phyloP scores from a whole-genome alignment of 2,113 vertebrate species.

The Orthonyx spaldingii region DNA sequence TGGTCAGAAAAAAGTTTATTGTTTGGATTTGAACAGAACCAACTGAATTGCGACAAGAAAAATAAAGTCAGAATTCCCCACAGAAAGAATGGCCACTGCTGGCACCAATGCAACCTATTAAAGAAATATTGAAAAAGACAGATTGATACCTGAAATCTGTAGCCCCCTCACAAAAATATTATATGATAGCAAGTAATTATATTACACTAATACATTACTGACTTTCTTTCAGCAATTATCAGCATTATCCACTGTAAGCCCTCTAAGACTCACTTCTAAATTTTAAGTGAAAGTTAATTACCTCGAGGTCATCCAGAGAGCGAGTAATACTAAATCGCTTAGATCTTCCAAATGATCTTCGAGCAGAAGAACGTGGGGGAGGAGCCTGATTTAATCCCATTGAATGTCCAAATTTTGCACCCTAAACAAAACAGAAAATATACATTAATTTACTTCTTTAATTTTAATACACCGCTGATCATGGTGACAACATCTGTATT shows the following conservation, averaged over 20 bases:
- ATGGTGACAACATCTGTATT: not conserved
- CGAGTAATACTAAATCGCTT: constrained; percentile 88
- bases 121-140: not conserved
- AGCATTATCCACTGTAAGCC: not conserved
- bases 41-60: not conserved
- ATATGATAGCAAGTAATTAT: not conserved
- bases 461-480: not conserved
- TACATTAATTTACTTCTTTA: not conserved
- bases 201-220: not conserved
- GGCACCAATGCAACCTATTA: not conserved
- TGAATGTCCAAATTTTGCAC: constrained; percentile 77
- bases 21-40: not conserved
- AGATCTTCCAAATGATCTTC: constrained; percentile 87
- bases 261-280: not conserved
- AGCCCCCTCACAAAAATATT: not conserved
- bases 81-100: not conserved
- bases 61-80: not conserved
- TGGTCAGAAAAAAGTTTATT: not conserved
- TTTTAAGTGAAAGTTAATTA: constrained; percentile 56
- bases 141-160: not conserved
- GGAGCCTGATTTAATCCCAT: constrained; percentile 77
- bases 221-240: not conserved
- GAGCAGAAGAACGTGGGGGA: constrained; percentile 76
- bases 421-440: constrained; percentile 66
- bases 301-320: constrained; percentile 93